phyloP scores from a whole-genome alignment of 2,797 vertebrate genomes.

The Ctenopoma multispine region DNA sequence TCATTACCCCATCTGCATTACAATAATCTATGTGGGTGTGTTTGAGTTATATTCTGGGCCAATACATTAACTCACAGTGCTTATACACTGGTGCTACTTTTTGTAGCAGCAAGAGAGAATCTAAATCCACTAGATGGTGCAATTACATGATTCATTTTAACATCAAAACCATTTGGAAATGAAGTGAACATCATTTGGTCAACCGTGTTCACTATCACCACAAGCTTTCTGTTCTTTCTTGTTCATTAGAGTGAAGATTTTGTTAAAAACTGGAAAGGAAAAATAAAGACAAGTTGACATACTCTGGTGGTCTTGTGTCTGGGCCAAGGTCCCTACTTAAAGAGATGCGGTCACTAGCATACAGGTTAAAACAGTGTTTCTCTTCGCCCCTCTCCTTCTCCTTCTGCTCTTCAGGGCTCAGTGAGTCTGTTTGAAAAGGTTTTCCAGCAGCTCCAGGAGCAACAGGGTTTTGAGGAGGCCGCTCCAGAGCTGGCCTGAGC shows the following conservation, averaged over 20 bases:
- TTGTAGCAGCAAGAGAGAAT: slow-evolving; percentile 14
- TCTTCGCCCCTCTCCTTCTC: slow-evolving; percentile 93
- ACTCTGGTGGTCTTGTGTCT: slow-evolving; percentile 98
- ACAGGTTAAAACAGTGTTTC: slow-evolving; percentile 98
- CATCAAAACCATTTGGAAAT: not conserved
- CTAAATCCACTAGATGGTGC: slow-evolving; percentile 60
- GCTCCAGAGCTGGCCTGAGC: slow-evolving; percentile 89
- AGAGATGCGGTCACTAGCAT: slow-evolving; percentile 97
- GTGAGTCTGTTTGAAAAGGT: slow-evolving; percentile 87
- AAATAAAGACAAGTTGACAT: slow-evolving; percentile 72
- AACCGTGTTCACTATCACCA: not conserved
- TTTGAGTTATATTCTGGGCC: slow-evolving; percentile 24
- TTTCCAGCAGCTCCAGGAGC: slow-evolving; percentile 94
- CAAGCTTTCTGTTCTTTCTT: not conserved
- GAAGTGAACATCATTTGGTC: not conserved
- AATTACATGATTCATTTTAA: slow-evolving; percentile 14
- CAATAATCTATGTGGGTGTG: slow-evolving; percentile 23
- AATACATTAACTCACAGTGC: slow-evolving; percentile 6
- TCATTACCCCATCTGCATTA: slow-evolving; percentile 38
- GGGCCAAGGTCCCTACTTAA: slow-evolving; percentile 95
- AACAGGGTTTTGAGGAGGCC: slow-evolving; percentile 90
- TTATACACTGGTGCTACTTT: not conserved
- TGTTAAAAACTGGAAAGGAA: not conserved
- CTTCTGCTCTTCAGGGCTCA: slow-evolving; percentile 90
- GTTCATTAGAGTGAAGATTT: not conserved